Evolutionary conservation across 2,797 vertebrate genomes (phyloP), one percentile per base, ranked within the genome.

Genomic region (Hephaestus fuliginosus): DNA sequence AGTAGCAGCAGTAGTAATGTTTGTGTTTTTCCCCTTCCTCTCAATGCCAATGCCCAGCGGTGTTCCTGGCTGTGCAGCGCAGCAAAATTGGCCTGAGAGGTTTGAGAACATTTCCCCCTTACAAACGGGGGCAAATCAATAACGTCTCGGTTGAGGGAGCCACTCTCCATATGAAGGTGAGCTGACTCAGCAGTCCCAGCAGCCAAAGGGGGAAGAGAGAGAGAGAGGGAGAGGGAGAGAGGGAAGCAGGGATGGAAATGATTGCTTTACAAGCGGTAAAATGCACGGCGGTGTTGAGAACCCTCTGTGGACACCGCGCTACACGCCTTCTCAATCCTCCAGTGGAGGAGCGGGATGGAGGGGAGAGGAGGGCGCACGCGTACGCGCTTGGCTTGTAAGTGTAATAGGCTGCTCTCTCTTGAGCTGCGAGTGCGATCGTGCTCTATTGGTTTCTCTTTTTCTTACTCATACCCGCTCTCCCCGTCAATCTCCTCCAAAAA

Each of bases 41-140:
- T 43, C 52, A 13, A n/a, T 28, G 36, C 66, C 66, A 83, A 70
- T 63, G 67, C 85, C 81, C 81, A 30, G 67, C 20, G 25, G 87
- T 75, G 70, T 56, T 80, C 73, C 67, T 13, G 64, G 80, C 78
- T 67, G 74, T 69, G 84, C 82, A 69, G 80, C 58, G 49, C 75
- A 39, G 86, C 73, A 80, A 89, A 91, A 92, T 82, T 85, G 88
- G 87, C 88, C 85, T 44, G 83, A 90, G 87, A 90, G 92, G 88
- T 90, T 92, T 88, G 85, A 88, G 87, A 92, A 93, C 91, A 89
- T 89, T 93, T 93, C 90, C 91, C 90, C 76, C 82, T 90, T 91
- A 93, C 90, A 93, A 93, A 90, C 86, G 81, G 88, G 88, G 89
- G 88, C 86, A 89, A 93, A 93, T 95, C 93, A 93, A 95, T 95